Conservation (phyloP, 2,113 vertebrate genomes). For the Leptocoma aspasia region DNA sequence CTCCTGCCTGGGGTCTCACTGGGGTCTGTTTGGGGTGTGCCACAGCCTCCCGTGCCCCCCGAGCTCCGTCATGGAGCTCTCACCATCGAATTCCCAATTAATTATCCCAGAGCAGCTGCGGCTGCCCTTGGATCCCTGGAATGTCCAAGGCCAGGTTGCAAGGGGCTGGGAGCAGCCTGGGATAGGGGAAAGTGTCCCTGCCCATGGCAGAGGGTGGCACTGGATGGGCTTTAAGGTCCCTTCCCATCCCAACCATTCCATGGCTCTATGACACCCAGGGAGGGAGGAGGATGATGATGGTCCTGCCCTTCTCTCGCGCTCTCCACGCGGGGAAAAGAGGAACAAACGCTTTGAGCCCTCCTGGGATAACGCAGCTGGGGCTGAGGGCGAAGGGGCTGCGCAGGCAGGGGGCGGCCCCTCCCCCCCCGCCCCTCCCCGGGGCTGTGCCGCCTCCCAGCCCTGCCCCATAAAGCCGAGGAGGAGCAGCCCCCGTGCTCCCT, state of each 20-base stretch:
- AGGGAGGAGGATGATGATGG: not conserved
- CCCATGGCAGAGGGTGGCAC: not conserved
- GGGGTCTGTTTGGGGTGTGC: not conserved
- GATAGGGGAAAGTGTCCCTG: not conserved
- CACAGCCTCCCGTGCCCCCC: rapidly evolving
- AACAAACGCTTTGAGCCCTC: not conserved
- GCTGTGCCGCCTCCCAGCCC: not conserved
- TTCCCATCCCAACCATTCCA: not conserved
- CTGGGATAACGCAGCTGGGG: not conserved
- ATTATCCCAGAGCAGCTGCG: not conserved
- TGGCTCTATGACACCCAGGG: rapidly evolving
- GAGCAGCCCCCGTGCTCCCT: rapidly evolving
- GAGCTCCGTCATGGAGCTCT: not conserved
- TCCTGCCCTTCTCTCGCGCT: not conserved
- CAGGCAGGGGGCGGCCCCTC: not conserved
- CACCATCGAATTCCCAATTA: not conserved
- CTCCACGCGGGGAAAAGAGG: not conserved
- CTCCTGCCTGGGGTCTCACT: not conserved
- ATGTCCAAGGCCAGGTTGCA: not conserved
- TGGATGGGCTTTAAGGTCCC: too few species aligned
- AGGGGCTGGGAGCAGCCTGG: not conserved
- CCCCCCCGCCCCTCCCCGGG: not conserved
- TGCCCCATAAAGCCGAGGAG: not conserved
- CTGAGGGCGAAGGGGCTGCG: not conserved
- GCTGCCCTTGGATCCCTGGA: not conserved